Evolutionary conservation across 1,140 invertebrate species (phyloP).

Genomic region (Brachionus manjavacas): DNA sequence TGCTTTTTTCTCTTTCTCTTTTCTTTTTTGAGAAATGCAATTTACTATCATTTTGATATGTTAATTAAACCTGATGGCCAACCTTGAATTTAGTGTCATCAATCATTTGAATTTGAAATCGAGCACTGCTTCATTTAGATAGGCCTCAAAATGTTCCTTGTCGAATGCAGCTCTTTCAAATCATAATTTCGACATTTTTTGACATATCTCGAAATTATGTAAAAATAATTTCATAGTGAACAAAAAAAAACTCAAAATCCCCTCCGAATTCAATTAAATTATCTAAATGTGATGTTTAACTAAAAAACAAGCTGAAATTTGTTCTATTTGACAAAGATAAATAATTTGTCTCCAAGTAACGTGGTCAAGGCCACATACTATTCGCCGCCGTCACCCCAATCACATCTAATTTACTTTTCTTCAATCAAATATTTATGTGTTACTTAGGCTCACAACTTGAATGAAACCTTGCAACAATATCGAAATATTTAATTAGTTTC

Average conservation of each 20-base stretch:
- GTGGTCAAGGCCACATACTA: background rate
- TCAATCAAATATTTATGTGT: background rate
- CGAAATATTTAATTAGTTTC: background rate
- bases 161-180: background rate
- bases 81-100: background rate
- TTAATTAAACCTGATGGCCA: background rate
- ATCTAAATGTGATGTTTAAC: background rate
- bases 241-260: background rate
- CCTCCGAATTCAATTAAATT: background rate
- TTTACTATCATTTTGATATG: background rate
- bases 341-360: background rate
- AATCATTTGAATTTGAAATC: background rate
- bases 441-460: background rate
- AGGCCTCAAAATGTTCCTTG: background rate
- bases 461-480: background rate
- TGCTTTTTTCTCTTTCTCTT: background rate
- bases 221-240: background rate
- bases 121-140: background rate
- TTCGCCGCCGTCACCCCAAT: background rate
- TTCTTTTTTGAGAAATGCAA: background rate
- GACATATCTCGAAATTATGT: background rate
- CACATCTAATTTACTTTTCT: background rate
- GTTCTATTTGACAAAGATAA: background rate
- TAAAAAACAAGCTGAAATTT: background rate
- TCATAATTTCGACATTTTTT: background rate